A percentile compares a stretch with the other conserved stretches of the same genome.
Conservation (phyloP, 2,797 vertebrate genomes). For the Anolis apletophallus region DNA sequence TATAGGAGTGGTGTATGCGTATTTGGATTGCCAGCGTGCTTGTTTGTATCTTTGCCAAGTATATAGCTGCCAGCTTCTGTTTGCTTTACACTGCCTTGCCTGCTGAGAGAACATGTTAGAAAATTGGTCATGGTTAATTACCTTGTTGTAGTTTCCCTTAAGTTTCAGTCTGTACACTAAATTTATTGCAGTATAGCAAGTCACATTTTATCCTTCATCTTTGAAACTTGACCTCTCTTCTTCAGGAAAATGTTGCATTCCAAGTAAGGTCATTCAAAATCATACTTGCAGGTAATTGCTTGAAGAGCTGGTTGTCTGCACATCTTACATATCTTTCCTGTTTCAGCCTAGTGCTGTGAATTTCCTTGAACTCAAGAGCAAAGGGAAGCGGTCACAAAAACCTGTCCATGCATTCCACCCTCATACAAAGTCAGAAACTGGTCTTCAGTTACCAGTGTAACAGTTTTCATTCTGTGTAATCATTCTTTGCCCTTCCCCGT, state of each 20-base stretch:
- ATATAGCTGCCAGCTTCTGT: slow-evolving; percentile 33
- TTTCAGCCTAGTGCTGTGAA: neutral
- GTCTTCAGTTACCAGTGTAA: neutral
- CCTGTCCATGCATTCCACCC: neutral
- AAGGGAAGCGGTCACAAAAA: neutral
- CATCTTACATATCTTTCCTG: neutral
- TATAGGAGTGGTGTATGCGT: neutral
- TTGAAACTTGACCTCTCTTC: neutral
- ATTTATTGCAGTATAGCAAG: slow-evolving; percentile 3
- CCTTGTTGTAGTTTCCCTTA: slow-evolving; percentile 18
- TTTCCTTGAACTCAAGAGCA: neutral
- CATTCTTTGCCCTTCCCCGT: neutral
- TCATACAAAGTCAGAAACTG: neutral
- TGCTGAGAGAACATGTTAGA: slow-evolving; percentile 19
- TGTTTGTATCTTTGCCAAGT: neutral
- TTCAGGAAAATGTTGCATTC: slow-evolving; percentile 1
- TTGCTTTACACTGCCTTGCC: slow-evolving; percentile 8
- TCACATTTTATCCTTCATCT: slow-evolving; percentile 4
- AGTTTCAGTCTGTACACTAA: slow-evolving; percentile 22
- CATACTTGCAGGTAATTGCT: neutral
- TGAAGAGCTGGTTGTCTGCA: neutral
- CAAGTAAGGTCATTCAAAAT: neutral
- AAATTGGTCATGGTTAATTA: slow-evolving; percentile 39
- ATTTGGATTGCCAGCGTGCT: neutral
- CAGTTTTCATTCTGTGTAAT: neutral